Conservation (phyloP, 2,113 vertebrate genomes). For the Orthochromis malagaraziensis region DNA sequence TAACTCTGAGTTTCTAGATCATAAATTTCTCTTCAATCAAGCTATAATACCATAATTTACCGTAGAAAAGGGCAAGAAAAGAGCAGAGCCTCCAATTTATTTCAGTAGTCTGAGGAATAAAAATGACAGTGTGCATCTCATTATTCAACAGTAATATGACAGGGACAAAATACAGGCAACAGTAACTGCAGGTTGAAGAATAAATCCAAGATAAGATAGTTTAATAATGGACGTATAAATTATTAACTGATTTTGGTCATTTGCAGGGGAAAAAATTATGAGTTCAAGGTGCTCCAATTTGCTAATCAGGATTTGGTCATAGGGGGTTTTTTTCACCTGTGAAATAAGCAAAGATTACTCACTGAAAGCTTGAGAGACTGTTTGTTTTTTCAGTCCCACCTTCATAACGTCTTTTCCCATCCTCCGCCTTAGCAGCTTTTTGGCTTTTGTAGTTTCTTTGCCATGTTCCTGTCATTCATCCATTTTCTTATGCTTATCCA, state of each 20-base stretch:
- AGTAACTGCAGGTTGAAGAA: background rate
- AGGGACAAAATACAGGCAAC: background rate
- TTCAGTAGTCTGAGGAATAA: background rate
- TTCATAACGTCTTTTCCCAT: background rate
- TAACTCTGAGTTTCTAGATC: background rate
- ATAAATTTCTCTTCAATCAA: background rate
- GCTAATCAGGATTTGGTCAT: background rate
- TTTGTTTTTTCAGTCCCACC: background rate
- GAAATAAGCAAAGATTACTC: background rate
- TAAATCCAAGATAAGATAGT: background rate
- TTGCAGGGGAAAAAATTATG: background rate
- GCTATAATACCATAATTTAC: background rate
- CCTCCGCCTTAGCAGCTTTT: background rate
- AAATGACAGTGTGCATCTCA: background rate
- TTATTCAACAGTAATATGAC: background rate
- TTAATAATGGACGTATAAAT: background rate
- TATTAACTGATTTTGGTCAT: background rate
- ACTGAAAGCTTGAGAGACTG: background rate
- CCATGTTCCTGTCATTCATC: background rate
- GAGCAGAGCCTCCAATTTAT: background rate
- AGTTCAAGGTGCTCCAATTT: background rate
- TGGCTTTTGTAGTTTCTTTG: background rate
- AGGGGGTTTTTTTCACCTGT: rapidly evolving
- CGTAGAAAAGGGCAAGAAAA: background rate
- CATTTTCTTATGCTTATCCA: background rate